Conservation (phyloP, 2,797 vertebrate species). For the Pseudomugil gertrudae region DNA sequence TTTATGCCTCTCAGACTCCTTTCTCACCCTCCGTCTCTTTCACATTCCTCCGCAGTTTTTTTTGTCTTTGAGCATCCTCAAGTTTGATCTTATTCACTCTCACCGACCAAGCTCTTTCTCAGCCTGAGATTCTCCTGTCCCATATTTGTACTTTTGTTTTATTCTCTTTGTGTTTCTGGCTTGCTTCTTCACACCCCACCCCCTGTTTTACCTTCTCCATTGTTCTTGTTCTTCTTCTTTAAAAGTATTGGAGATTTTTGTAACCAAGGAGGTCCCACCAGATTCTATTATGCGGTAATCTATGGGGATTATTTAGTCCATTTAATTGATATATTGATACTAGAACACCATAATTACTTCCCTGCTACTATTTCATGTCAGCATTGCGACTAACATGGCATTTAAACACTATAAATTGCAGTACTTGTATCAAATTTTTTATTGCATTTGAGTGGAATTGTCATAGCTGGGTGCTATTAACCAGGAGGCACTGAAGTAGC, state of each 20-base stretch:
- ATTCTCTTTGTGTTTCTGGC: conserved; percentile 47
- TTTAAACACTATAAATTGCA: conserved; percentile 60
- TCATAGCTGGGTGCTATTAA: conserved; percentile 68
- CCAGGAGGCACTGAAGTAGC: conserved; percentile 67
- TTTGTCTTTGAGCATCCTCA: conserved; percentile 43
- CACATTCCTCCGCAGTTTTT: conserved; percentile 27
- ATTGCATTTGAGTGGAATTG: conserved; percentile 70
- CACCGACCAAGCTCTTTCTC: conserved; percentile 62
- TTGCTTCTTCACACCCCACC: conserved; percentile 36
- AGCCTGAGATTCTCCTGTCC: conserved; percentile 38
- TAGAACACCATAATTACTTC: conserved; percentile 43
- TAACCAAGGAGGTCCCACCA: conserved; percentile 43
- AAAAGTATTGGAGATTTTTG: conserved; percentile 32
- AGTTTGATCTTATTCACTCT: conserved; percentile 51
- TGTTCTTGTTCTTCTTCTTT: conserved; percentile 31
- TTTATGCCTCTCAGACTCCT: conserved; percentile 71
- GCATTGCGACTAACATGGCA: conserved; percentile 45
- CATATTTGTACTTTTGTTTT: conserved; percentile 53
- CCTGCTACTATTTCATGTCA: conserved; percentile 52
- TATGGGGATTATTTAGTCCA: conserved; percentile 34
- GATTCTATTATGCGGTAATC: conserved; percentile 37
- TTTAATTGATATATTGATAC: conserved; percentile 50
- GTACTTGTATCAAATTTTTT: conserved; percentile 57
- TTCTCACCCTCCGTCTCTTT: conserved; percentile 54
- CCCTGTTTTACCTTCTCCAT: conserved; percentile 29